These are phyloP conservation scores for Abscondita cerata DNA, from an alignment of 2,888 invertebrate genomes.

Conservation along the genomic window DNA sequence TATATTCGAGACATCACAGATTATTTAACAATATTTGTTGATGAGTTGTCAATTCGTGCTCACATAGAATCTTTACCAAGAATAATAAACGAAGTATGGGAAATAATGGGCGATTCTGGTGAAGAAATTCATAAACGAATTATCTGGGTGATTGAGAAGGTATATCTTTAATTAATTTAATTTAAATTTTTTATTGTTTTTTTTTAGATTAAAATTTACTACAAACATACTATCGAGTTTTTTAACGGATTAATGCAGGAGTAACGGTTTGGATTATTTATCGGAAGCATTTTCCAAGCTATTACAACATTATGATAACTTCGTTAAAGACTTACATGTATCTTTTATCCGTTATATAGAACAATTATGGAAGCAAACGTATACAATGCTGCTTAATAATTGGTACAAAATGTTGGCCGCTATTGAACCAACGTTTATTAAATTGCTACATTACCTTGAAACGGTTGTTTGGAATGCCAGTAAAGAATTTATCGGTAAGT, in stretches of 20 bases:
- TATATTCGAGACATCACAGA: constrained; percentile 80
- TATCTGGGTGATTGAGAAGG: constrained; percentile 74
- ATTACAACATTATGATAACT: constrained; percentile 79
- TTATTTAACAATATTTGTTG: constrained; percentile 72
- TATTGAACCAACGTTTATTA: constrained; percentile 80
- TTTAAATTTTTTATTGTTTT: constrained; percentile 2
- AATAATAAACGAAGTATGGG: constrained; percentile 83
- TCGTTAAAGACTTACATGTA: constrained; percentile 79
- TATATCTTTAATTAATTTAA: constrained; percentile 42
- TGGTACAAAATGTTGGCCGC: constrained; percentile 77
- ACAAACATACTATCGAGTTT: constrained; percentile 73
- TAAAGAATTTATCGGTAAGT: constrained; percentile 69
- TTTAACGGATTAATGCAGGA: constrained; percentile 73
- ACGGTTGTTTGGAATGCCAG: constrained; percentile 75
- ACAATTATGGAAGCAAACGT: constrained; percentile 75
- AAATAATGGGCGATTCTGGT: constrained; percentile 85
- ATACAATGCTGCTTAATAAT: constrained; percentile 68
- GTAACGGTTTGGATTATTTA: constrained; percentile 77
- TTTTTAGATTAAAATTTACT: constrained; percentile 69
- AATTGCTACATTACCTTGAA: constrained; percentile 78
- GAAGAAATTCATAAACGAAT: constrained; percentile 78
- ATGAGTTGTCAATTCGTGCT: constrained; percentile 78
- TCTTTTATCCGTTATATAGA: constrained; percentile 74
- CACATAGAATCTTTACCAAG: constrained; percentile 81
- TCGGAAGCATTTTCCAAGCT: constrained; percentile 72